phyloP scores from a whole-genome alignment of 2,797 vertebrate genomes.

The Peromyscus melanophrys region DNA sequence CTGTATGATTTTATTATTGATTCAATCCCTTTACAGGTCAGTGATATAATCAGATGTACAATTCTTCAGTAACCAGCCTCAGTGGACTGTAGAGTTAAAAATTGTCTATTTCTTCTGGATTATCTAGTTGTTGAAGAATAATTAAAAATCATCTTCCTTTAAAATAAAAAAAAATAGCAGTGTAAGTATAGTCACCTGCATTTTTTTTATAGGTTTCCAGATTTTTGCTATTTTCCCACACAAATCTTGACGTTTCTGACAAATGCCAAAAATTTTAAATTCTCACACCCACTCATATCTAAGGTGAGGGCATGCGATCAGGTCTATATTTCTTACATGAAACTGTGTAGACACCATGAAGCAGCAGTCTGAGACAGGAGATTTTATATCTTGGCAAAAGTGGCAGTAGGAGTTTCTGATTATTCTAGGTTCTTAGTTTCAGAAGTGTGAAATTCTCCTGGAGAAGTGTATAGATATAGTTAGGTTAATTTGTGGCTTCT shows the following conservation, averaged over 20 bases:
- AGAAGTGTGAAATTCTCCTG: constrained; percentile 58
- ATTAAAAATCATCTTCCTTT: background rate
- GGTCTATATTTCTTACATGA: background rate
- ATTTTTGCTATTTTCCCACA: constrained; percentile 36
- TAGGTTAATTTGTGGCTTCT: background rate
- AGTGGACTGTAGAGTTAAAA: background rate
- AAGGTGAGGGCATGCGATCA: background rate
- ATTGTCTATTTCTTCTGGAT: background rate
- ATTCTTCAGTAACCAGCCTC: background rate
- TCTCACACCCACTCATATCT: constrained; percentile 14
- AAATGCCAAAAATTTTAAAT: constrained; percentile 40
- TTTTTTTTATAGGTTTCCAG: constrained; percentile 64
- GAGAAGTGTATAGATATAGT: background rate
- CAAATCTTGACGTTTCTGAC: background rate
- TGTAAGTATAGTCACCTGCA: constrained; percentile 17
- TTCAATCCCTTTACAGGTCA: background rate
- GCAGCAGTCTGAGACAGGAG: background rate
- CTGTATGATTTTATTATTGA: background rate
- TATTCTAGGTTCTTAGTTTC: constrained; percentile 4
- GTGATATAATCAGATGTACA: background rate
- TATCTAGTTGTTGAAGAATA: background rate
- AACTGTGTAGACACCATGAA: constrained; percentile 19
- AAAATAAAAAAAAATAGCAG: constrained; percentile 8
- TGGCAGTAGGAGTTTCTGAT: background rate
- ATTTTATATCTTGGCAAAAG: constrained; percentile 31